Conservation (phyloP, 1,140 invertebrate genomes). For the Cotesia glomerata region DNA sequence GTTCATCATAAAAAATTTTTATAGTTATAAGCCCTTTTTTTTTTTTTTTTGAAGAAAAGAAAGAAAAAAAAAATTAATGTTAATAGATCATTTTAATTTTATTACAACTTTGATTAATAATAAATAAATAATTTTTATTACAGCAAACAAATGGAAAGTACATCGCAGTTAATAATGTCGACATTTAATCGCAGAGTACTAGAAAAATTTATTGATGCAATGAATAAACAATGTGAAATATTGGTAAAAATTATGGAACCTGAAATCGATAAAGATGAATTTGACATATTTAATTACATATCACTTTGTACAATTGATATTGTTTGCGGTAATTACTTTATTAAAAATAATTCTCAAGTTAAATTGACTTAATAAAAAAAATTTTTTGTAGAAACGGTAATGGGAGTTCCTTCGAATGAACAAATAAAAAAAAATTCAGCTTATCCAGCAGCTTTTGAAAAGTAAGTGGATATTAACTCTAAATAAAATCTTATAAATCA, state of each 20-base stretch:
- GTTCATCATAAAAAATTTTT: no score
- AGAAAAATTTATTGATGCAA: slow-evolving; percentile 75
- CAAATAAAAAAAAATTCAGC: slow-evolving; percentile 67
- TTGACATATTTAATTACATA: slow-evolving; percentile 71
- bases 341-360: neutral
- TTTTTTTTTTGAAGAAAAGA: no score
- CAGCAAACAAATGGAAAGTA: slow-evolving; percentile 72
- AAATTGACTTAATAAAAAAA: neutral
- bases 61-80: no score
- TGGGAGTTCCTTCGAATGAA: slow-evolving; percentile 70
- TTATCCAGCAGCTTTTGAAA: slow-evolving; percentile 69
- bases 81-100: no score
- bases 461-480: slow-evolving; percentile 42
- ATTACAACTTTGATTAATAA: no score
- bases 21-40: no score
- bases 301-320: slow-evolving; percentile 76
- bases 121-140: slow-evolving; percentile 37
- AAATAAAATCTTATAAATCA: neutral
- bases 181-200: slow-evolving; percentile 80
- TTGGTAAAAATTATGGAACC: slow-evolving; percentile 66
- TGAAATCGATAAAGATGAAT: slow-evolving; percentile 52
- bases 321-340: slow-evolving; percentile 69
- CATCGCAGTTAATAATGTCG: slow-evolving; percentile 75
- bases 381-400: slow-evolving; percentile 69
- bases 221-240: slow-evolving; percentile 70